Base-by-base conservation (phyloP, 2,113 vertebrate genomes). In the Mesembrinibis cayennensis region DNA sequence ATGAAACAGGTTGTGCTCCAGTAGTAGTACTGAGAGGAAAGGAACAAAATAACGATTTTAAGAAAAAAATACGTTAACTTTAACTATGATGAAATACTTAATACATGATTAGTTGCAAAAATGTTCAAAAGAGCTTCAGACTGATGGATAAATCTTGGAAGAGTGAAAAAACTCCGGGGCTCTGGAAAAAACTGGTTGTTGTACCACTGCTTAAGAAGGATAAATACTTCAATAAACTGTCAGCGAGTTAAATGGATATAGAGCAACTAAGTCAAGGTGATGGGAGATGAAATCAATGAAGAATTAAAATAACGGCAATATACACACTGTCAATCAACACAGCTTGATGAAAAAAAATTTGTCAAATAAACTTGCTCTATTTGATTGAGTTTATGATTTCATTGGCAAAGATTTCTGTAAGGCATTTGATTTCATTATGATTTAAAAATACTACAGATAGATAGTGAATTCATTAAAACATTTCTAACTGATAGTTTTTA, bases 291-390 rank as follows among this genome's bases (percentile, higher is more conserved):
- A 92, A 82, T 87, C 72, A 91, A 74, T 78, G 49, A 89, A 74
- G 30, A 89, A 82, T 89, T 92, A 82, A 89, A 96, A 71, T 84
- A 81, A 88, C 65, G 22, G 20, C 47, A 79, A 82, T 92, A 87
- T 83, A 76, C 15, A 56, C 19, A 9, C 16, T 89, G 77, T 74
- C 71, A 93, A 59, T 82, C 76, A 72, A 61, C 55, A 67, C 29
- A 56, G 10, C 9, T 32, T 71, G 56, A 89, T 84, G 29, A 73
- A 93, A 93, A 93, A 71, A 74, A 47, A 73, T 3, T 9, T 79
- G 50, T 71, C 36, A 84, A 55, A 83, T 58, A 89, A 91, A 79
- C 52, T 78, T 95, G 2, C 2, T 61, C 7, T 29, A 93, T 91
- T 89, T 84, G 44, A 76, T 45, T 86, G 32, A 52, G 26, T 56